Evolutionary conservation across 2,797 vertebrate genomes (phyloP).

Genomic region (Alectoris magna): DNA sequence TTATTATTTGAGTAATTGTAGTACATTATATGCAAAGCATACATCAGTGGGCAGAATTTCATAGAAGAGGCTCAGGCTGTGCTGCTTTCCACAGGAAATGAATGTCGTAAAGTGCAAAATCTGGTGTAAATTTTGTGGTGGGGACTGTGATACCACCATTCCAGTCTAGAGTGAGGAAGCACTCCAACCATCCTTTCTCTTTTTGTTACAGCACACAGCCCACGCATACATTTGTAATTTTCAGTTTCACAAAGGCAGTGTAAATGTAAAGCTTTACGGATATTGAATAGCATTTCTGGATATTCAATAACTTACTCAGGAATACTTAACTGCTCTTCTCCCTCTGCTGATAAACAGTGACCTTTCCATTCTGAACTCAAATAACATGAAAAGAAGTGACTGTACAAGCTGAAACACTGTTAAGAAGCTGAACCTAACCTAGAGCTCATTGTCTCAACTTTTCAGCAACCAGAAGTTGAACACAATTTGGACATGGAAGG

Average conservation of each 20-base stretch:
- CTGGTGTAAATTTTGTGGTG: background rate
- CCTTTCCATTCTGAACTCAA: conserved; percentile 35
- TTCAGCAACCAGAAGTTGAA: background rate
- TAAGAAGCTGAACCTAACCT: background rate
- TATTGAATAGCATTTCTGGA: conserved; percentile 11
- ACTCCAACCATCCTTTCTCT: background rate
- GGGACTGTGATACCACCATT: background rate
- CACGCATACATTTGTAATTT: background rate
- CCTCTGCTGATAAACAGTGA: background rate
- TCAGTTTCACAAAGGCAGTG: background rate
- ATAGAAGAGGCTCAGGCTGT: background rate
- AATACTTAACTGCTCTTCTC: background rate
- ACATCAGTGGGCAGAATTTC: background rate
- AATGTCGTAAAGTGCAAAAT: background rate
- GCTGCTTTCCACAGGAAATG: background rate
- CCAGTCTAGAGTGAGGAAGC: background rate
- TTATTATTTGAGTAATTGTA: rapidly evolving
- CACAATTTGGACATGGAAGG: background rate
- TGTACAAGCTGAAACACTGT: background rate
- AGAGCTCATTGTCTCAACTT: background rate
- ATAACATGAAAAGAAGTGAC: background rate
- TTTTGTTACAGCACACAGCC: background rate
- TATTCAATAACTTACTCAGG: background rate
- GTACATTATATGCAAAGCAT: background rate
- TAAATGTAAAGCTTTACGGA: conserved; percentile 13